Conservation (phyloP, 2,113 vertebrate species). For the Lepidothrix coronata region DNA sequence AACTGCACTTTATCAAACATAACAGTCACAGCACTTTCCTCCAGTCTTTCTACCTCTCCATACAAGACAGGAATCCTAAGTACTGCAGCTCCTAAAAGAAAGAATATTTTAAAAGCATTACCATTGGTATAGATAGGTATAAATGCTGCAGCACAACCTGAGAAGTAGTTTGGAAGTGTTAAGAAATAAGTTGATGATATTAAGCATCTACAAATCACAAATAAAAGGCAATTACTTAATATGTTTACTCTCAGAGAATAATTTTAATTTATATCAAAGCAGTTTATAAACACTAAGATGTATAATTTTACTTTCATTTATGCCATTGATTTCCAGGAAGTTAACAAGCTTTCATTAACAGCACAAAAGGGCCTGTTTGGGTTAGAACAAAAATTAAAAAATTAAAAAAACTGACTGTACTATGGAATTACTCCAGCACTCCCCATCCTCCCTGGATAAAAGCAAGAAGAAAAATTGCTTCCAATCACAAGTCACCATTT, state of each 20-base stretch:
- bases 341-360: not conserved
- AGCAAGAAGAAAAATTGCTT: not conserved
- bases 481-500: not conserved
- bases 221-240: not conserved
- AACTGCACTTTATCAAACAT: constrained; percentile 90
- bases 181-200: not conserved
- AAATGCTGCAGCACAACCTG: not conserved
- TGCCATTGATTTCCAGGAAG: not conserved
- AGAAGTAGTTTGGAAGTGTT: not conserved
- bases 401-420: fast-evolving
- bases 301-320: not conserved
- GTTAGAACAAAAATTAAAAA: not conserved
- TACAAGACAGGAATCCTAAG: constrained; percentile 90
- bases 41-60: constrained; percentile 88
- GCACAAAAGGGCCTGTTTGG: not conserved
- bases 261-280: not conserved
- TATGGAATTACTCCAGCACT: not conserved
- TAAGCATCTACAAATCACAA: not conserved
- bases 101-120: not conserved
- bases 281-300: not conserved
- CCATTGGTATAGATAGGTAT: not conserved
- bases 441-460: not conserved
- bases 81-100: constrained; percentile 82
- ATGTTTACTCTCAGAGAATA: not conserved
- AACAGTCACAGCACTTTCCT: constrained; percentile 89